Evolutionary conservation across 92 coral and sea anemone species (phyloP).

Genomic region (Palythoa heliodiscus): DNA sequence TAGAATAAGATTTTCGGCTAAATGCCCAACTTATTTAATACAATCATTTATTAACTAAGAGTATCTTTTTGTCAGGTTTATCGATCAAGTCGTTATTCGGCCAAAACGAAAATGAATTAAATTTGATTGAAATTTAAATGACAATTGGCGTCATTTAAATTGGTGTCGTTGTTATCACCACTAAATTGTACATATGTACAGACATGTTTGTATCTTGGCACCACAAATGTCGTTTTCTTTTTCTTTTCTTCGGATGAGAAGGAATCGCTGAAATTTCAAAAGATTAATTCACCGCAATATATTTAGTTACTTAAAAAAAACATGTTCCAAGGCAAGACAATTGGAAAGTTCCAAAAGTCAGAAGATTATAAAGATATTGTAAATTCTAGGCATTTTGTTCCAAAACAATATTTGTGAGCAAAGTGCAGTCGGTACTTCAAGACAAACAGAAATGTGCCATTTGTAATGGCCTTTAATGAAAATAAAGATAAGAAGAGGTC

Average conservation of each 20-base stretch:
- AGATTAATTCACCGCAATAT: background rate
- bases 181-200: conserved; percentile 39
- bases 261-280: background rate
- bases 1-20: conserved; percentile 15
- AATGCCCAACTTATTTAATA: conserved; percentile 20
- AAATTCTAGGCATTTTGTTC: conserved; percentile 30
- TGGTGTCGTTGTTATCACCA: background rate
- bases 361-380: background rate
- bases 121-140: background rate
- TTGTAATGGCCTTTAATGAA: conserved; percentile 23
- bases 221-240: background rate
- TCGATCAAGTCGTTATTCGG: background rate
- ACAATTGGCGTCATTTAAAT: background rate
- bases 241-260: background rate
- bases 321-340: background rate
- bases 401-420: background rate
- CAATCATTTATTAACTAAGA: background rate
- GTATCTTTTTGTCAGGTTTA: background rate
- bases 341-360: conserved; percentile 4
- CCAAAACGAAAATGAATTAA: background rate
- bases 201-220: background rate
- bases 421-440: conserved; percentile 12
- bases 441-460: conserved; percentile 25
- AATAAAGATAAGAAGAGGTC: conserved; percentile 20
- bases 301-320: background rate